phyloP scores from a whole-genome alignment of 2,113 vertebrate species.

The Uropsilus gracilis region DNA sequence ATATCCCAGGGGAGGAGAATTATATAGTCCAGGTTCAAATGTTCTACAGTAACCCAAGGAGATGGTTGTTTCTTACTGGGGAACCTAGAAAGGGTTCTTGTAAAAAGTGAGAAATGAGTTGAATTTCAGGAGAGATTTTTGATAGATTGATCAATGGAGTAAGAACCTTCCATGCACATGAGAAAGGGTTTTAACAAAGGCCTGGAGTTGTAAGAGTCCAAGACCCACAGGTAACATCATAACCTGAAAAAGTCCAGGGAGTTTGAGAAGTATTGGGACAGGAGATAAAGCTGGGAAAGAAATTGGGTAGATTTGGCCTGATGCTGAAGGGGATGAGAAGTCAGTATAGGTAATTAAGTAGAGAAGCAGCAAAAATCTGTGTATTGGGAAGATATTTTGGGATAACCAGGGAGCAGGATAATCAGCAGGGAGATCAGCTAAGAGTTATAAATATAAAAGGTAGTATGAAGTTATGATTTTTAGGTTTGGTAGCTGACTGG shows the following conservation, averaged over 20 bases:
- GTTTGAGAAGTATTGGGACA: background rate
- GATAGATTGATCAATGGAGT: background rate
- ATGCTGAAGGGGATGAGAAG: background rate
- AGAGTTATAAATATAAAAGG: constrained; percentile 40
- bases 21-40: background rate
- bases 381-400: background rate
- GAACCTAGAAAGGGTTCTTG: background rate
- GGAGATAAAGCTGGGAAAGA: background rate
- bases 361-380: background rate
- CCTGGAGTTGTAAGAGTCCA: background rate
- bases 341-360: background rate
- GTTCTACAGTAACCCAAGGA: background rate
- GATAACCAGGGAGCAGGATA: background rate
- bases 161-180: background rate
- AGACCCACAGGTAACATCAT: background rate
- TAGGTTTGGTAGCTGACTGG: background rate
- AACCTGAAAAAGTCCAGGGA: background rate
- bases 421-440: background rate
- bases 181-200: constrained; percentile 9
- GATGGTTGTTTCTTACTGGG: background rate
- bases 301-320: background rate
- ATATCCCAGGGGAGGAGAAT: background rate
- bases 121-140: background rate
- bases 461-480: background rate
- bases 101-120: background rate